Percentiles rank a stretch among this genome's conserved stretches.
Conservation (phyloP, 23 tunicate species). For the Aplidium turbinatum region DNA sequence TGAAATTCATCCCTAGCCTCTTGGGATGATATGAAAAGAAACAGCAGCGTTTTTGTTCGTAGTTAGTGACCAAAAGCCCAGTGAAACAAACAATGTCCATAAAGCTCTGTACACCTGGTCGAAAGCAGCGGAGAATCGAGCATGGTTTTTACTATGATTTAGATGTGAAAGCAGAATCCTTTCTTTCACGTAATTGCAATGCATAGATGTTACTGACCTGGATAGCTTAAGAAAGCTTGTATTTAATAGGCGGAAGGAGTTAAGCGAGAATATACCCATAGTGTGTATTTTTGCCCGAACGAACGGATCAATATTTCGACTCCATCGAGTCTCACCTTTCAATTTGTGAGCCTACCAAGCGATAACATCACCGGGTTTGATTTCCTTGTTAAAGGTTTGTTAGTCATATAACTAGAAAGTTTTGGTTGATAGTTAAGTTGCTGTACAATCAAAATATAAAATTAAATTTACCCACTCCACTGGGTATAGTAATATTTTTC, state of each 20-base stretch:
- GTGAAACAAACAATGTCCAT: too few relatives aligned
- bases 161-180: not conserved
- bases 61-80: too few relatives aligned
- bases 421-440: too few relatives aligned
- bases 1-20: too few relatives aligned
- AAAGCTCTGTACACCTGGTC: too few relatives aligned
- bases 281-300: conserved; percentile 94
- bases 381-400: conserved; percentile 75
- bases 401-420: too few relatives aligned
- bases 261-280: conserved; percentile 74
- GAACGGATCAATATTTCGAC: conserved; percentile 91
- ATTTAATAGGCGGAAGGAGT: conserved; percentile 80
- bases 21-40: too few relatives aligned
- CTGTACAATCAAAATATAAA: too few relatives aligned
- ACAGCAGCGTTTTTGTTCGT: too few relatives aligned
- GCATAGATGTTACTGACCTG: not conserved
- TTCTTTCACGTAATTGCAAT: not conserved
- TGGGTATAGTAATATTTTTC: too few relatives aligned
- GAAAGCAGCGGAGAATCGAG: not conserved
- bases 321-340: conserved; percentile 36
- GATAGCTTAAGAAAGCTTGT: not conserved
- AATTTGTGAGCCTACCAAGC: conserved; percentile 58
- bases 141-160: not conserved
- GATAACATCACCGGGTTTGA: conserved; percentile 54
- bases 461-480: too few relatives aligned